Evolutionary conservation across 2,113 vertebrate species (phyloP).

Genomic region (Dermatemys mawii): DNA sequence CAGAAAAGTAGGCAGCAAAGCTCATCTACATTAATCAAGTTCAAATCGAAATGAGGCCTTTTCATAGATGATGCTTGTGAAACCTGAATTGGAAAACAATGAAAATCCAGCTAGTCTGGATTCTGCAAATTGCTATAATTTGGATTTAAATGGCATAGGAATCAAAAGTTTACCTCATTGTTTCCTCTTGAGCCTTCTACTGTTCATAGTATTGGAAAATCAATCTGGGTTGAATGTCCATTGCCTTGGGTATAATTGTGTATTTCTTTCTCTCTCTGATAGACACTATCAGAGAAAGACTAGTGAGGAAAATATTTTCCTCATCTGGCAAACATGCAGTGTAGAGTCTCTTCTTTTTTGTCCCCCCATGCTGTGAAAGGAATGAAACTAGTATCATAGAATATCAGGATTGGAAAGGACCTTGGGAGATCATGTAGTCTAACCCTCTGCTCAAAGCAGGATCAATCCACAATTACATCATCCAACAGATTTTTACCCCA

Average conservation of each 20-base stretch:
- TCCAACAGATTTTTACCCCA: too few species aligned
- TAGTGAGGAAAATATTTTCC: slow-evolving; percentile 10
- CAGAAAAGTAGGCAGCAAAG: background rate
- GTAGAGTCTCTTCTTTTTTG: background rate
- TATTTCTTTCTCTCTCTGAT: slow-evolving; percentile 33
- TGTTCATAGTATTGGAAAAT: slow-evolving; percentile 77
- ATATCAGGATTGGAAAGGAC: too few species aligned
- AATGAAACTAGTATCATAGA: background rate
- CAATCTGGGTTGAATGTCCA: slow-evolving; percentile 67
- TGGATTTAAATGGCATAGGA: slow-evolving; percentile 53
- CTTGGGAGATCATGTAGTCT: too few species aligned
- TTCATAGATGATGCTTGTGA: background rate
- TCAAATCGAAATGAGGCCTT: background rate
- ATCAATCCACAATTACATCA: too few species aligned
- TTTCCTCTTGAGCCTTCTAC: slow-evolving; percentile 64
- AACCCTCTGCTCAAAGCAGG: too few species aligned
- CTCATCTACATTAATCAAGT: background rate
- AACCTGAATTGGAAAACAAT: background rate
- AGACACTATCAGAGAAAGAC: slow-evolving; percentile 27
- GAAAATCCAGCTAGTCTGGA: slow-evolving; percentile 24
- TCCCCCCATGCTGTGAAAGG: background rate
- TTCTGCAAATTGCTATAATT: slow-evolving; percentile 60
- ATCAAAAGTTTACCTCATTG: slow-evolving; percentile 57
- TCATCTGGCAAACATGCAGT: background rate
- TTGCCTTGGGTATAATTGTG: slow-evolving; percentile 48